Conservation (phyloP, 1,140 invertebrate genomes). For the Amphibalanus amphitrite region DNA sequence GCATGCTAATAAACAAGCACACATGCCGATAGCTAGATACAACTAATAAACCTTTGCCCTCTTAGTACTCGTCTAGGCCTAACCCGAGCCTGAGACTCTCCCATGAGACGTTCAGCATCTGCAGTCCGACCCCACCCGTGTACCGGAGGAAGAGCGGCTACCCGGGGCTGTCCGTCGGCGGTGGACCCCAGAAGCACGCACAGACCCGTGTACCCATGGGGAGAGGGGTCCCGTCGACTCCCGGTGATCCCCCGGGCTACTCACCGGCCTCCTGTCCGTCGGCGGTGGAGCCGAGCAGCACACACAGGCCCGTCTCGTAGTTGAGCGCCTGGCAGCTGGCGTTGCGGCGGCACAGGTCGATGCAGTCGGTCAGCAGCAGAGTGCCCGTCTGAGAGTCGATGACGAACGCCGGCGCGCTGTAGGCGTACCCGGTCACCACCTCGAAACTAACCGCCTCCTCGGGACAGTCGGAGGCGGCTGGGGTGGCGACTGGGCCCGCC, state of each 20-base stretch:
- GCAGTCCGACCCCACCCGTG: too few relatives aligned
- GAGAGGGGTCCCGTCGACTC: too few relatives aligned
- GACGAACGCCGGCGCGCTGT: conserved; percentile 29
- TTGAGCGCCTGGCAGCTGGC: conserved; percentile 30
- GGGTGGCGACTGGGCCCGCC: conserved; percentile 10
- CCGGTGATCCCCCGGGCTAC: too few relatives aligned
- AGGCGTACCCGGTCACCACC: conserved; percentile 33
- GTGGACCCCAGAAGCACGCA: conserved; percentile 33
- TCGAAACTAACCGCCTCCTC: conserved; percentile 28
- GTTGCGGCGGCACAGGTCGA: conserved; percentile 28
- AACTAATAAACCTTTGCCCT: too few relatives aligned
- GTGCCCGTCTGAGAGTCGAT: conserved; percentile 30
- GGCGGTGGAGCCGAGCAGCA: conserved; percentile 30
- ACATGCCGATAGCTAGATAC: too few relatives aligned
- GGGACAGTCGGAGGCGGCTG: conserved; percentile 10
- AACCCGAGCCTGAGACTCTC: too few relatives aligned
- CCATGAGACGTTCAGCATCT: too few relatives aligned
- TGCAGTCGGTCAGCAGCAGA: conserved; percentile 31
- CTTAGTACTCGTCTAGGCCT: too few relatives aligned
- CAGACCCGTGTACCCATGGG: conserved; percentile 35
- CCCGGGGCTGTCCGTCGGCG: too few relatives aligned
- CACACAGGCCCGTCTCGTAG: conserved; percentile 36
- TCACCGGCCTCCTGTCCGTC: conserved; percentile 9
- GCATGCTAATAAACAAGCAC: too few relatives aligned
- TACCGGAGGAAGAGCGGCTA: too few relatives aligned